Conservation (phyloP, 37 sponge, comb jelly and placozoan species). For the Tethya wilhelma region DNA sequence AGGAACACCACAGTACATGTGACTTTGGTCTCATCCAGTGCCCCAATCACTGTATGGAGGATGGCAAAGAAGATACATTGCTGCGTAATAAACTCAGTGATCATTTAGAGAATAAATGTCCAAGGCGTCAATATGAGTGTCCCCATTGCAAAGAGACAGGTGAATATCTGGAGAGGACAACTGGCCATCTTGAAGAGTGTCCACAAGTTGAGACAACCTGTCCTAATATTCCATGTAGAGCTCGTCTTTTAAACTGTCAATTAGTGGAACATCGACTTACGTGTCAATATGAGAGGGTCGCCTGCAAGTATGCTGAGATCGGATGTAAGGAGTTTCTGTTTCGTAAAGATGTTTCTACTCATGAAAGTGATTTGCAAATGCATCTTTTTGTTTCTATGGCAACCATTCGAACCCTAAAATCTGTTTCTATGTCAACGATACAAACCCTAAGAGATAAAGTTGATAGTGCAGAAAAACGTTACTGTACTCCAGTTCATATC, state of each 20-base stretch:
- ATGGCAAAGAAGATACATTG: neutral
- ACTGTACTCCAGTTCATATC: too few species aligned
- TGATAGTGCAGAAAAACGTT: too few species aligned
- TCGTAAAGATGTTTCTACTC: constrained; percentile 9
- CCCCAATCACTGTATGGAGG: constrained; percentile 24
- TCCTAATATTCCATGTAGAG: constrained; percentile 16
- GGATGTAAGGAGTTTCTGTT: constrained; percentile 20
- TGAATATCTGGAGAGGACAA: constrained; percentile 14
- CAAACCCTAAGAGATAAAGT: too few species aligned
- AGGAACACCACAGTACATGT: constrained; percentile 7
- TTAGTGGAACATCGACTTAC: constrained; percentile 4
- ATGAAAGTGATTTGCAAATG: constrained; percentile 31
- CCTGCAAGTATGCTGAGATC: constrained; percentile 20
- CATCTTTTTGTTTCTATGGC: too few species aligned
- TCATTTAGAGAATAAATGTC: constrained; percentile 17
- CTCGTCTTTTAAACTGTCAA: neutral
- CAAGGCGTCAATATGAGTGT: constrained; percentile 30
- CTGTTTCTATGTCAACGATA: too few species aligned
- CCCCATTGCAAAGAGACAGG: constrained; percentile 38
- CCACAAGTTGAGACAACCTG: constrained; percentile 11
- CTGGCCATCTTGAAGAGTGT: constrained; percentile 17
- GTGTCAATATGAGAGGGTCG: constrained; percentile 16
- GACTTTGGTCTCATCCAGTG: constrained; percentile 8
- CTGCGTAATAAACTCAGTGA: constrained; percentile 18
- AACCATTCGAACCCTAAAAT: too few species aligned